Evolutionary conservation across 2,888 invertebrate species (phyloP).

Genomic region (Cryptus armator): DNA sequence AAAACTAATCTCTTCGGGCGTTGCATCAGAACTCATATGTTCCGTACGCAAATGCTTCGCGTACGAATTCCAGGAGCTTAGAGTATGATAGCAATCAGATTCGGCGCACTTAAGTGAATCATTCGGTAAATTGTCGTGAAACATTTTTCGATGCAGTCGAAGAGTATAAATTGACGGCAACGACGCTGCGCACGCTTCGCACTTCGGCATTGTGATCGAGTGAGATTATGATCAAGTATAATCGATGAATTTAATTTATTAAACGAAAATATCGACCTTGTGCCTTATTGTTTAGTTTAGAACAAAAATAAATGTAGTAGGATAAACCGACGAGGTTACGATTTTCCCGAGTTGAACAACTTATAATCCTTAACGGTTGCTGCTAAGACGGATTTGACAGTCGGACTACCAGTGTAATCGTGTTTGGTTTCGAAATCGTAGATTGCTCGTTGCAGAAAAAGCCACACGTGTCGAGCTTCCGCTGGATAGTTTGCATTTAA

Average conservation of each 20-base stretch:
- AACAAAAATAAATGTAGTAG: background rate
- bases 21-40: background rate
- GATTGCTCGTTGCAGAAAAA: background rate
- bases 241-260: background rate
- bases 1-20: background rate
- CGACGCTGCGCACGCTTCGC: background rate
- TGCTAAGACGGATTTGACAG: background rate
- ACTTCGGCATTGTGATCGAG: background rate
- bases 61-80: constrained; percentile 1
- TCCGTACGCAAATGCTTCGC: background rate
- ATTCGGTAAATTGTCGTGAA: background rate
- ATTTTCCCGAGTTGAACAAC: background rate
- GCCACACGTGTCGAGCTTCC: background rate
- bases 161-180: background rate
- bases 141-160: background rate
- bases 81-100: constrained; percentile 1
- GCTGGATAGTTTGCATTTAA: background rate
- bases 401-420: background rate
- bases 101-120: background rate
- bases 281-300: background rate
- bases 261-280: background rate
- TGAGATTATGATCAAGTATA: background rate
- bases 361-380: background rate
- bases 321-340: background rate
- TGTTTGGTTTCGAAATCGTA: background rate